Conservation (phyloP, 53 echinoderm and acorn worm species). For the Henricia sp. region DNA sequence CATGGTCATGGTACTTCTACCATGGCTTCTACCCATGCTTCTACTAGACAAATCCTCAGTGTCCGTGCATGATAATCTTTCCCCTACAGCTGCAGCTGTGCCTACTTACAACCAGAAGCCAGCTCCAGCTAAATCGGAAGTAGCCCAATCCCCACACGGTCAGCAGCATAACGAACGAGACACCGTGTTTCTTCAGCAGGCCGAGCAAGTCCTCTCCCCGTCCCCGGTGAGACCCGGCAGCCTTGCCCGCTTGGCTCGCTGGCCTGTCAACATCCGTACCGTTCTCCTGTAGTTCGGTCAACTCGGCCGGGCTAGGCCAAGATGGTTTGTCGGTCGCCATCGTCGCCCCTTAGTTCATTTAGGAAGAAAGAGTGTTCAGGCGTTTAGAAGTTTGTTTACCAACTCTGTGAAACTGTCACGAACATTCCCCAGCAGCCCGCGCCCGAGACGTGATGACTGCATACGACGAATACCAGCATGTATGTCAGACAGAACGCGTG, state of each 20-base stretch:
- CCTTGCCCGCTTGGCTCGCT: neutral
- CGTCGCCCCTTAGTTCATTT: neutral
- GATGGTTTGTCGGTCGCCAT: constrained; percentile 16
- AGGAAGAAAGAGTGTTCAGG: neutral
- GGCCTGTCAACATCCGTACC: constrained; percentile 39
- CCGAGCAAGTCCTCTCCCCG: constrained; percentile 47
- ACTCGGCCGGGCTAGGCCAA: constrained; percentile 29
- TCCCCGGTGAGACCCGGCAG: neutral
- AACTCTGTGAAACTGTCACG: neutral
- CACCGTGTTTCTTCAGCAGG: constrained; percentile 70
- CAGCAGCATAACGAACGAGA: constrained; percentile 69
- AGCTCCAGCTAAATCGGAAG: constrained; percentile 83
- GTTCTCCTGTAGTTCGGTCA: neutral
- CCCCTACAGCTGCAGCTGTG: too few species aligned
- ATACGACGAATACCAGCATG: too few species aligned
- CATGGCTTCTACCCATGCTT: too few species aligned
- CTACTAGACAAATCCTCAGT: too few species aligned
- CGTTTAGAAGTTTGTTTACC: neutral
- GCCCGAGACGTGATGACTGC: too few species aligned
- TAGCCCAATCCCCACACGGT: constrained; percentile 87
- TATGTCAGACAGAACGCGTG: too few species aligned
- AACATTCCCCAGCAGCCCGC: too few species aligned
- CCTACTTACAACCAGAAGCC: constrained; percentile 74
- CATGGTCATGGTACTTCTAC: too few species aligned
- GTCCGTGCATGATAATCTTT: too few species aligned